phyloP scores from a whole-genome alignment of 2,113 vertebrate species.

The Otis tarda region DNA sequence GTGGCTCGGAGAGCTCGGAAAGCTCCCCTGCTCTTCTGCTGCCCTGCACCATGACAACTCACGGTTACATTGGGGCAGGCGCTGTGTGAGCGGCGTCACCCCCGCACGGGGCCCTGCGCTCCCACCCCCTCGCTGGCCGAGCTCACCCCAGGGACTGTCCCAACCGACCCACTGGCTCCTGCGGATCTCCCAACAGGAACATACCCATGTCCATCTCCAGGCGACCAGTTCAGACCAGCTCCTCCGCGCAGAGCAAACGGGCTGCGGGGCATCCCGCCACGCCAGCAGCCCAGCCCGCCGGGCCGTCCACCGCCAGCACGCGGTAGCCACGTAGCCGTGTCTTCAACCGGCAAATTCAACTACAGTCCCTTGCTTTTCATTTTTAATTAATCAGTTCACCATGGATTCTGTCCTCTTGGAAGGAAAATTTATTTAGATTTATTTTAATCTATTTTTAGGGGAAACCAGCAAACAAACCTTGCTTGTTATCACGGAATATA shows the following conservation, averaged over 20 bases:
- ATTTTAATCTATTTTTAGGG: neutral
- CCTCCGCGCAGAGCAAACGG: neutral
- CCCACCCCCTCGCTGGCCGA: too few relatives aligned
- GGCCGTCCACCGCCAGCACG: fast-evolving
- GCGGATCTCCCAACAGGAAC: fast-evolving
- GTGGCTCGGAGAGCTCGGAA: too few relatives aligned
- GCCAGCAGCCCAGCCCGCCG: neutral
- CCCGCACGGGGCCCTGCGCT: neutral
- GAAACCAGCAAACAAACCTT: neutral
- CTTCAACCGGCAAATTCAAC: neutral
- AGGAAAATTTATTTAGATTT: neutral
- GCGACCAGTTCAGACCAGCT: neutral
- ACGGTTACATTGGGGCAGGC: fast-evolving
- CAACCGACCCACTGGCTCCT: fast-evolving
- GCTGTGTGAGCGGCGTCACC: neutral
- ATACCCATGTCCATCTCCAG: fast-evolving
- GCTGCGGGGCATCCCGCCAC: neutral
- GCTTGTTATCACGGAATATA: neutral
- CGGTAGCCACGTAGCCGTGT: neutral
- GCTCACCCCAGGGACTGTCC: neutral
- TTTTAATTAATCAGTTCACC: neutral
- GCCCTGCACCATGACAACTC: fast-evolving
- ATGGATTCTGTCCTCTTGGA: neutral
- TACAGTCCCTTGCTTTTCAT: neutral
- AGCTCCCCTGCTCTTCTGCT: neutral